Percentiles rank a stretch among this genome's conserved stretches.
These are phyloP conservation scores for Smithornis capensis DNA, from an alignment of 2,113 vertebrate genomes.

Conservation along the genomic window DNA sequence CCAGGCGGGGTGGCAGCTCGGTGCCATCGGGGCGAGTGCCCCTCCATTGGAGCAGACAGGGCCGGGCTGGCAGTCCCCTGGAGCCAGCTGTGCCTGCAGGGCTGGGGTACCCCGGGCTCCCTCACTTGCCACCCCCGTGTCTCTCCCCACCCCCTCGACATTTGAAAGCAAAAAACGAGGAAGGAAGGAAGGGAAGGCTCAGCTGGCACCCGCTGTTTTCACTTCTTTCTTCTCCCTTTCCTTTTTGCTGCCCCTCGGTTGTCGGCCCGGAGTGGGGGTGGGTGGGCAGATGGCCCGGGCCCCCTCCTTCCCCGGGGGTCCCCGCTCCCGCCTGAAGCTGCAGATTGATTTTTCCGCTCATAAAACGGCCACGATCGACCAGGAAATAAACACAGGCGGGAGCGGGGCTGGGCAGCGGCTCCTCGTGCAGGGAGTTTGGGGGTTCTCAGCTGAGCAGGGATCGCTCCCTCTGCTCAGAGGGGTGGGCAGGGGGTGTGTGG, in stretches of 20 bases:
- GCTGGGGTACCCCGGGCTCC: not conserved
- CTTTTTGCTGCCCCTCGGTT: not conserved
- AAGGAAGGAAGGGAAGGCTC: constrained; percentile 27
- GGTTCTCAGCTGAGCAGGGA: not conserved
- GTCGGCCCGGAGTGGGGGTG: not conserved
- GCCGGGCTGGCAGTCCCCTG: rapidly evolving
- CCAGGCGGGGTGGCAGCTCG: rapidly evolving
- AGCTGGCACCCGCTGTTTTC: not conserved
- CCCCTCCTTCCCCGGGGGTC: not conserved
- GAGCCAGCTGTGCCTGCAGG: not conserved
- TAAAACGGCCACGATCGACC: not conserved
- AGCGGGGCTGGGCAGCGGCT: not conserved
- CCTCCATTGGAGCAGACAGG: rapidly evolving
- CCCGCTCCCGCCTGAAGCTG: not conserved
- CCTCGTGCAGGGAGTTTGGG: not conserved
- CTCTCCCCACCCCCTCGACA: not conserved
- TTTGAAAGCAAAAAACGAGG: not conserved
- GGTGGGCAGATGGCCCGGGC: not conserved
- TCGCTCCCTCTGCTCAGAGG: rapidly evolving
- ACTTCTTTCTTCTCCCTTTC: constrained; percentile 46
- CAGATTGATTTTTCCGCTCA: constrained; percentile 16
- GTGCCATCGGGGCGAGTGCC: rapidly evolving
- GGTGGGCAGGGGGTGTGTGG: not conserved
- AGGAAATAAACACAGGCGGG: not conserved
- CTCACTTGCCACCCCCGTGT: rapidly evolving